Conservation (phyloP, 2,113 vertebrate species). For the Typhlomys cinereus region DNA sequence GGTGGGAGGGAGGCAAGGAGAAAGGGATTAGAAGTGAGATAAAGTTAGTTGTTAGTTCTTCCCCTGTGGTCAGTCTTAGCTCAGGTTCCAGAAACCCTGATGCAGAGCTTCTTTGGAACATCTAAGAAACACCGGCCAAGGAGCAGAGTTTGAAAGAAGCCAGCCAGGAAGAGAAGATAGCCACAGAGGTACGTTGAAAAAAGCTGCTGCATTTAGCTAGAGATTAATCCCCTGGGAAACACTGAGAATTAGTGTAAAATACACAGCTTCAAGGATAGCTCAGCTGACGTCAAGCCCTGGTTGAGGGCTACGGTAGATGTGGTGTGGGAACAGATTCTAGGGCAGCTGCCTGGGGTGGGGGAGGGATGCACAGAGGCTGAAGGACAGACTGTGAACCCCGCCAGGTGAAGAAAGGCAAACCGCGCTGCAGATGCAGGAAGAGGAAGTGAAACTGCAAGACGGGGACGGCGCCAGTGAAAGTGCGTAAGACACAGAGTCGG, state of each 20-base stretch:
- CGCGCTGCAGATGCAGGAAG: not conserved
- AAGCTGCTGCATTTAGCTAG: not conserved
- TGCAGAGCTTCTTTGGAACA: not conserved
- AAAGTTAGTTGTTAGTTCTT: not conserved
- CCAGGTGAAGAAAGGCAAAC: not conserved
- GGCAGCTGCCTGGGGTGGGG: not conserved
- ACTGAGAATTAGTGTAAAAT: not conserved
- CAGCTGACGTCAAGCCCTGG: not conserved
- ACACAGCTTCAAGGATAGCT: not conserved
- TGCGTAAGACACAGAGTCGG: not conserved
- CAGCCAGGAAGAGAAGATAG: not conserved
- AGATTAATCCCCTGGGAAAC: not conserved
- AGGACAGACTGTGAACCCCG: not conserved
- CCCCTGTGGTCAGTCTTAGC: not conserved
- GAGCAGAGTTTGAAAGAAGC: not conserved
- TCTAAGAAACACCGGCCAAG: not conserved
- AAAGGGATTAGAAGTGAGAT: not conserved
- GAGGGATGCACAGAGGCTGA: accelerated
- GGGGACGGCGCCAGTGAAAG: not conserved
- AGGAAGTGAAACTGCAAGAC: too few species aligned
- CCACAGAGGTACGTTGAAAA: not conserved
- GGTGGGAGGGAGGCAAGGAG: too few species aligned
- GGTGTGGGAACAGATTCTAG: not conserved
- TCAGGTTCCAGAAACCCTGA: not conserved
- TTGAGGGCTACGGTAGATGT: not conserved